Base-by-base conservation (phyloP, 2,113 vertebrate species). In the Hystrix brachyura region DNA sequence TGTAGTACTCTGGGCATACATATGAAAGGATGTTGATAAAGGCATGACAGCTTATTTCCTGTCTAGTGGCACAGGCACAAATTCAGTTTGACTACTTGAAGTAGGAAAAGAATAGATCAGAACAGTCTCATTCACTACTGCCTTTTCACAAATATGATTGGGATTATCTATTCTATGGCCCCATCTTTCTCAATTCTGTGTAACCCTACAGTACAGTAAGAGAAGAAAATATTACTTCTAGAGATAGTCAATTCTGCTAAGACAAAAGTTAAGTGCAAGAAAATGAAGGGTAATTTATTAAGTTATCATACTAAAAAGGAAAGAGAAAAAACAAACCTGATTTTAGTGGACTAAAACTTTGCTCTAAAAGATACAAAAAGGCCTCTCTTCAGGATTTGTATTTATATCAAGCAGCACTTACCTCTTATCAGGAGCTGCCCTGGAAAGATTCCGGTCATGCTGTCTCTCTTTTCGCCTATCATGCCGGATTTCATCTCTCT, bases 401-500 rank as follows among this genome's bases (percentile, higher is more conserved):
- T 9, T 78, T 55, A 60, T 48, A 38, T 80, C n/a, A 71, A 43
- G 46, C 3, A 87, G 53, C 7, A 97, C 97, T 97, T 97, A 99
- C 99, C 99, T 99, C 98, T 99, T 99, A 98, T 99, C 99, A 79
- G 99, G 99, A 85, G 99, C 99, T 81, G 99, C 99, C 92, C 99
- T 98, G 98, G 99, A 99, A 95, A 99, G 99, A 98, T 99, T 99
- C 84, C 99, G 98, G 98, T 99, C 99, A 17, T 99, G 99, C 98
- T 99, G 99, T 78, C 99, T 99, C 95, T 99, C 99, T 98, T 99
- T 99, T 97, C 99, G 99, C 88, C 99, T 98, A 95, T 99, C 99
- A 14, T 99, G 99, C 93, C 99, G 99, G 98, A 99, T 99, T 98
- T 99, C 99, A 18, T 99, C 99, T 91, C 99, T 99, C 97, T 99